Percentiles rank a stretch among this genome's conserved stretches.
These are phyloP conservation scores for Coracias cyanogaster DNA, from an alignment of 2,797 vertebrate species.

Conservation along the genomic window DNA sequence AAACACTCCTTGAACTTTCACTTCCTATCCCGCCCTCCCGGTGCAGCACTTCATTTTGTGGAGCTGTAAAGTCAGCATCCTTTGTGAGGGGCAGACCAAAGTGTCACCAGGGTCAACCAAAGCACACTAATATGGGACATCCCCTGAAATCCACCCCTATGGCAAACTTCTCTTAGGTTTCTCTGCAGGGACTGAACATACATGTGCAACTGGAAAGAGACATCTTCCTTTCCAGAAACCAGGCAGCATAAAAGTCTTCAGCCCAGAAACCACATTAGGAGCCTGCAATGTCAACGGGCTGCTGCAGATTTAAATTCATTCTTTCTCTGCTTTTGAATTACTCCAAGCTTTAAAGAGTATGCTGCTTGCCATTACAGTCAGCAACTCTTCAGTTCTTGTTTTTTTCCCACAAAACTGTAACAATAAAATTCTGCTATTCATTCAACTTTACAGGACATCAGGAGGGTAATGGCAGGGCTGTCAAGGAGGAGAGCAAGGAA, in stretches of 20 bases:
- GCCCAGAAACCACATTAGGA: background rate
- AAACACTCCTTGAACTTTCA: background rate
- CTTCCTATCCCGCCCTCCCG: fast-evolving
- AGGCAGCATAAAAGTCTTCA: background rate
- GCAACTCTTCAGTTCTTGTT: background rate
- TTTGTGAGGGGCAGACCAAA: background rate
- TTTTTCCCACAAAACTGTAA: background rate
- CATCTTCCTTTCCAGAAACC: background rate
- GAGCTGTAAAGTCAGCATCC: background rate
- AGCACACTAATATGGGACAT: background rate
- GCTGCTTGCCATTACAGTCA: background rate
- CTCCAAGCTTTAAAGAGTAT: background rate
- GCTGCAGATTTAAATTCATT: background rate
- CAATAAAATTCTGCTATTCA: background rate
- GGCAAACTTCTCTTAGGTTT: background rate
- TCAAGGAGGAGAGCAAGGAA: background rate
- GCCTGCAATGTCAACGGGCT: background rate
- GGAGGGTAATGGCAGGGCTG: background rate
- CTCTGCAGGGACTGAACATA: background rate
- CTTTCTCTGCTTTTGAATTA: background rate
- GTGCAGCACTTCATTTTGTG: background rate
- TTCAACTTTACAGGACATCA: background rate
- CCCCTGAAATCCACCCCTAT: fast-evolving
- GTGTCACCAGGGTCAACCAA: background rate
- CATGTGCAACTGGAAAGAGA: background rate